Evolutionary conservation across 1,140 invertebrate genomes (phyloP).

Genomic region (Meloidogyne exigua): DNA sequence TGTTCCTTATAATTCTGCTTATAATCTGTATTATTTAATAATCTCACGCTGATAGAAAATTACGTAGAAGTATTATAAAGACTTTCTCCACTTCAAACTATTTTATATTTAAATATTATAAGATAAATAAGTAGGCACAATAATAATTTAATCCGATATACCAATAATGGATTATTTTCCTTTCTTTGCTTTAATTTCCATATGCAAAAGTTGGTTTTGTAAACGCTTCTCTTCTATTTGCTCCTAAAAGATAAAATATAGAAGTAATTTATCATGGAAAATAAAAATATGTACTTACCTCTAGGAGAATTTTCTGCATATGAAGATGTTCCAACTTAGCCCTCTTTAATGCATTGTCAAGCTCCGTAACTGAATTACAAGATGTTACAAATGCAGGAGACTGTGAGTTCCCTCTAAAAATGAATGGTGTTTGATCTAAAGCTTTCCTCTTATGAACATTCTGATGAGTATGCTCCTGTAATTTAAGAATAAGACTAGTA

Average conservation of each 20-base stretch:
- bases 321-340: constrained; percentile 4
- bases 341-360: constrained; percentile 16
- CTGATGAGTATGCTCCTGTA: background rate
- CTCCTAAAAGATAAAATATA: constrained; percentile 8
- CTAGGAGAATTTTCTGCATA: constrained; percentile 11
- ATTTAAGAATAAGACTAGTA: background rate
- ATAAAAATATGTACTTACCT: no score
- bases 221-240: constrained; percentile 25
- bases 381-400: background rate
- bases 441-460: constrained; percentile 11
- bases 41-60: no score
- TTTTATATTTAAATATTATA: no score
- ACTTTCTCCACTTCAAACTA: no score
- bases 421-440: background rate
- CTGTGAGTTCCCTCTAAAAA: background rate
- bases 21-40: no score
- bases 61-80: no score
- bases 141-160: no score
- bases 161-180: background rate
- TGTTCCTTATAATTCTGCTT: no score
- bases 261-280: background rate
- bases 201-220: constrained; percentile 18
- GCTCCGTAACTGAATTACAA: background rate
- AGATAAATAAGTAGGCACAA: no score
- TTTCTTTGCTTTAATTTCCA: background rate